Percentiles rank a stretch among this genome's conserved stretches.
Evolutionary conservation across 2,797 vertebrate species (phyloP).

Genomic region (Sebastes iracundus): DNA sequence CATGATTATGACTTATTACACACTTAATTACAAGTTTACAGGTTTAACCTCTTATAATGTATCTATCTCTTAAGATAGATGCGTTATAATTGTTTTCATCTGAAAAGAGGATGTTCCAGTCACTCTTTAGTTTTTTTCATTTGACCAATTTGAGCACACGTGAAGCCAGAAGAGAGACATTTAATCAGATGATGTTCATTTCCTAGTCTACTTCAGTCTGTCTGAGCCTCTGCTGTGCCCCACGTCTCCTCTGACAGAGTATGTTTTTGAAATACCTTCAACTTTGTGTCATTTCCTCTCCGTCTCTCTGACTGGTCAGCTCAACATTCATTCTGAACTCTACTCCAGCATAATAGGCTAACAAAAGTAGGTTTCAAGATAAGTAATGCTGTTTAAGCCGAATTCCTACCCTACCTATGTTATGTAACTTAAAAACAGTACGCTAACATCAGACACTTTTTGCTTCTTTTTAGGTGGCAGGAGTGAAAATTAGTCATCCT

Average conservation of each 20-base stretch:
- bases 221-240: not conserved
- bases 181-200: not conserved
- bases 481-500: too few species aligned
- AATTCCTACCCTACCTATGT: too few species aligned
- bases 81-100: not conserved
- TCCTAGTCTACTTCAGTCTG: not conserved
- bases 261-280: not conserved
- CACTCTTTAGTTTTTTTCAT: not conserved
- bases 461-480: too few species aligned
- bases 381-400: too few species aligned
- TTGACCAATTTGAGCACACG: not conserved
- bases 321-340: too few species aligned
- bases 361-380: too few species aligned
- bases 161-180: not conserved
- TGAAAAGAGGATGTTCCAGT: not conserved
- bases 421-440: too few species aligned
- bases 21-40: not conserved
- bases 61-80: not conserved
- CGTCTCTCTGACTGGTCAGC: too few species aligned
- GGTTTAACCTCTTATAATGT: not conserved
- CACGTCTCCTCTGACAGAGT: not conserved
- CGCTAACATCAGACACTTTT: too few species aligned
- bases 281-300: too few species aligned
- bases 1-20: too few species aligned
- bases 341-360: too few species aligned